Evolutionary conservation across 2,888 invertebrate species (phyloP), one percentile per base, ranked within the genome.

Genomic region (Neoitamus cyanurus): DNA sequence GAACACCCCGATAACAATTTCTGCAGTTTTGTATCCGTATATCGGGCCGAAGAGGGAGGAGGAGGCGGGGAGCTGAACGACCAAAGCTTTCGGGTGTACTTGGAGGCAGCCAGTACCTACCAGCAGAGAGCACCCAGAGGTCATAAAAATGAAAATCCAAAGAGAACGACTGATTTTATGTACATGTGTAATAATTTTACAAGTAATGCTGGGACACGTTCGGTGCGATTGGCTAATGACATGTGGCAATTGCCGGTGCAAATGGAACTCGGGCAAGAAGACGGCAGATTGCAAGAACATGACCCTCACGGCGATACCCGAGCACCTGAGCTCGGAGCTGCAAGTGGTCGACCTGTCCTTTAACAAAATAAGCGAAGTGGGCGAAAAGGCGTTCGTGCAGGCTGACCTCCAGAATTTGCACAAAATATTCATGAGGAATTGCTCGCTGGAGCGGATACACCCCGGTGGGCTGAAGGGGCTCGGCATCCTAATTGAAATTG

Each of bases 191-290:
- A 84, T 86, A 86, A 86, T 84, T 72, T 82, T 83, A 46, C 72
- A 85, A 36, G 80, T 83, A 37, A 87, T 88, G 42, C 84, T 86
- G 9, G 85, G 85, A 15, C 86, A 87, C 36, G 87, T 87, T 34
- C 85, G 87, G 3, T 88, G 88, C 48, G 90, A 91, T 86, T 91
- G 90, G 90, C 87, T 90, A 42, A 88, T 89, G 88, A 88, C 90
- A 77, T 90, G 90, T 77, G 90, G 90, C 42, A 88, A 89, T 34
- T 97, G 97, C 92, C 94, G 94, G 88, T 97, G 97, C 90, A 95
- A 95, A 87, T 97, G 97, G 97, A 94, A 94, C 68, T 94, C 95
- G 84, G 97, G 97, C 7, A 96, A 95, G 90, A 96, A 95, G 89
- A 94, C 94, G 36, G 97, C 96, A 0, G 95, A 96, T 87, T 97